Conservation (phyloP, 2,888 invertebrate species). For the Drosophila basisetae region DNA sequence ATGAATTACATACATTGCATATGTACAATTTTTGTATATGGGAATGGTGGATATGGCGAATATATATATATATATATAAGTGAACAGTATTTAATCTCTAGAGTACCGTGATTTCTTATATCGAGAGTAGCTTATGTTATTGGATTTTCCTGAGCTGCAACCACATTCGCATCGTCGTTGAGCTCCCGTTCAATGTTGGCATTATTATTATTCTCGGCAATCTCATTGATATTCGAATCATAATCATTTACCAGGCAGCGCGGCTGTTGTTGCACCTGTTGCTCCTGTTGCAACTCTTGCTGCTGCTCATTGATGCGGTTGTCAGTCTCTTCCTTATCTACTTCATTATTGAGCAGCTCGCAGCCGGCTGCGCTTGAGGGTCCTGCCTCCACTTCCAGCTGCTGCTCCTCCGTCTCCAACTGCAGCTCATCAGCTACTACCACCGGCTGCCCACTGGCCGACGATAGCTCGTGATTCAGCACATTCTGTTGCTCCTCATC, state of each 20-base stretch:
- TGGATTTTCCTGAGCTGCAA: slow-evolving; percentile 56
- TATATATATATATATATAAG: slow-evolving; percentile 14
- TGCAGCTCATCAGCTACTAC: slow-evolving; percentile 6
- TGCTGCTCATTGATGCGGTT: slow-evolving; percentile 82
- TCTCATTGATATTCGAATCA: slow-evolving; percentile 83
- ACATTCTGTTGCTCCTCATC: slow-evolving; percentile 79
- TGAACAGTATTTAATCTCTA: slow-evolving; percentile 14
- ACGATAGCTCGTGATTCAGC: slow-evolving; percentile 67
- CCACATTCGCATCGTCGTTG: slow-evolving; percentile 76
- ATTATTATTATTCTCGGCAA: slow-evolving; percentile 84
- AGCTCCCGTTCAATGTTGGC: slow-evolving; percentile 84
- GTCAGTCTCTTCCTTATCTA: slow-evolving; percentile 80
- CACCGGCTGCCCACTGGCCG: slow-evolving; percentile 23
- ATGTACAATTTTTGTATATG: slow-evolving; percentile 34
- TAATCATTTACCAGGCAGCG: slow-evolving; percentile 54
- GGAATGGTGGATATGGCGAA: slow-evolving; percentile 27
- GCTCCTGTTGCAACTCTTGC: slow-evolving; percentile 37
- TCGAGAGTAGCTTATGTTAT: slow-evolving; percentile 30
- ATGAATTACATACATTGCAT: slow-evolving; percentile 16
- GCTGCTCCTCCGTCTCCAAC: slow-evolving; percentile 3
- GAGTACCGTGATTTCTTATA: neutral
- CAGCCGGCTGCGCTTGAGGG: slow-evolving; percentile 15
- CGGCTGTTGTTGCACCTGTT: slow-evolving; percentile 55
- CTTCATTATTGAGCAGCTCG: neutral
- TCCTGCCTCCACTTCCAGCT: slow-evolving; percentile 21